These are phyloP conservation scores for Clunio marinus DNA, from an alignment of 2,888 invertebrate genomes.

Conservation along the genomic window DNA sequence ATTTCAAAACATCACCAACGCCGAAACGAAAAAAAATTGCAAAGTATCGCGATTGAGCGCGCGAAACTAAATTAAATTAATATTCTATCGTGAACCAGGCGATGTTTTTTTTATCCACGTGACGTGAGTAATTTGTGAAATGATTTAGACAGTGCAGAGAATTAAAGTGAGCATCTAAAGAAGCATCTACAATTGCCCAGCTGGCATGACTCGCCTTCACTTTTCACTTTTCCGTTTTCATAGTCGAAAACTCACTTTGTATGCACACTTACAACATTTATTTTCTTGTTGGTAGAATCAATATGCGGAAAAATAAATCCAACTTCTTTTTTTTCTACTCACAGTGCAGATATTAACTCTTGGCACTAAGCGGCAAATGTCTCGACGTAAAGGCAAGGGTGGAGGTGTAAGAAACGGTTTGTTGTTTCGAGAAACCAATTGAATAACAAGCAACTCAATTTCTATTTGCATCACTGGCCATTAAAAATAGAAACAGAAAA, in stretches of 20 bases:
- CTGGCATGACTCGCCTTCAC: background rate
- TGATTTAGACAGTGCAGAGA: conserved; percentile 24
- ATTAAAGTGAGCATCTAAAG: background rate
- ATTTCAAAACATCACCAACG: conserved; percentile 33
- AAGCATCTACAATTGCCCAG: background rate
- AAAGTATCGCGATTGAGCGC: background rate
- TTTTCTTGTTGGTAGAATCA: background rate
- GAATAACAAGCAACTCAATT: background rate
- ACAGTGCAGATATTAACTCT: too few species aligned
- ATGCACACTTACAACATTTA: background rate
- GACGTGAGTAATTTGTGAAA: conserved; percentile 25
- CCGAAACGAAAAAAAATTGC: conserved; percentile 8
- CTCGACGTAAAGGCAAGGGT: too few species aligned
- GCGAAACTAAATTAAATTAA: background rate
- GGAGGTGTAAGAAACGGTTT: too few species aligned
- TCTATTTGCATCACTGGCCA: background rate
- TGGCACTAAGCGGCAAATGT: too few species aligned
- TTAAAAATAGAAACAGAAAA: background rate
- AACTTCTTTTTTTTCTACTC: background rate
- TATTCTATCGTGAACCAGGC: conserved; percentile 2
- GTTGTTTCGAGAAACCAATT: background rate
- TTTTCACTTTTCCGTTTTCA: too few species aligned
- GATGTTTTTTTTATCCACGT: background rate
- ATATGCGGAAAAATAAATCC: background rate
- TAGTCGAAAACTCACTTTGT: background rate